Percentiles rank a stretch among this genome's conserved stretches.
Conservation (phyloP, 2,888 invertebrate genomes). For the Ceraclea dissimilis region DNA sequence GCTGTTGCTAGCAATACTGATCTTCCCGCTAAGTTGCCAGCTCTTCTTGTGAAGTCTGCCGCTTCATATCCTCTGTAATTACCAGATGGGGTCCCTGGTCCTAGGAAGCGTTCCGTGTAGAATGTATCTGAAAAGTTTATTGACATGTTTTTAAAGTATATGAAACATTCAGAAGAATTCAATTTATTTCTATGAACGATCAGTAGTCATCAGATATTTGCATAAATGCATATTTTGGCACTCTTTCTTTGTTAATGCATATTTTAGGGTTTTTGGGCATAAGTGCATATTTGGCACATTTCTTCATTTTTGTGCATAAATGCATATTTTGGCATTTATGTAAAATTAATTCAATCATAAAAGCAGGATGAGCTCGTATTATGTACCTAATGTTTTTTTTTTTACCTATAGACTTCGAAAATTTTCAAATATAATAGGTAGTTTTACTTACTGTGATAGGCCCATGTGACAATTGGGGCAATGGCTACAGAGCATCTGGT, state of each 20-base stretch:
- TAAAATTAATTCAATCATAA: too few species aligned
- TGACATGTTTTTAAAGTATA: too few species aligned
- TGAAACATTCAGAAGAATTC: not conserved
- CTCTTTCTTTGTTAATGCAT: too few species aligned
- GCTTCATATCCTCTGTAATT: constrained; percentile 65
- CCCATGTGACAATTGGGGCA: constrained; percentile 81
- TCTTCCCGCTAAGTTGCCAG: constrained; percentile 64
- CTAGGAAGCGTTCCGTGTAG: constrained; percentile 86
- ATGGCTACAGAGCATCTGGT: constrained; percentile 80
- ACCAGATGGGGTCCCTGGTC: constrained; percentile 62
- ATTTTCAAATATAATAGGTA: too few species aligned
- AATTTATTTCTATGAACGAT: not conserved
- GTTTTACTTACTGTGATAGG: constrained; percentile 60
- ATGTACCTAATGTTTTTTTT: too few species aligned
- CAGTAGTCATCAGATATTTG: not conserved
- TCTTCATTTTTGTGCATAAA: too few species aligned
- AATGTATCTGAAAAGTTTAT: constrained; percentile 63
- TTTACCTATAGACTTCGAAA: too few species aligned
- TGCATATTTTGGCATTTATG: too few species aligned
- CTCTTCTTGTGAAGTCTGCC: constrained; percentile 71
- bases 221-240: not conserved
- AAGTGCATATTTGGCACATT: too few species aligned
- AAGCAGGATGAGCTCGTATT: too few species aligned
- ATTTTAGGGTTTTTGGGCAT: too few species aligned
- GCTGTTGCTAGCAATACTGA: constrained; percentile 70